Evolutionary conservation across 2,113 vertebrate genomes (phyloP).

Genomic region (Embiotoca jacksoni): DNA sequence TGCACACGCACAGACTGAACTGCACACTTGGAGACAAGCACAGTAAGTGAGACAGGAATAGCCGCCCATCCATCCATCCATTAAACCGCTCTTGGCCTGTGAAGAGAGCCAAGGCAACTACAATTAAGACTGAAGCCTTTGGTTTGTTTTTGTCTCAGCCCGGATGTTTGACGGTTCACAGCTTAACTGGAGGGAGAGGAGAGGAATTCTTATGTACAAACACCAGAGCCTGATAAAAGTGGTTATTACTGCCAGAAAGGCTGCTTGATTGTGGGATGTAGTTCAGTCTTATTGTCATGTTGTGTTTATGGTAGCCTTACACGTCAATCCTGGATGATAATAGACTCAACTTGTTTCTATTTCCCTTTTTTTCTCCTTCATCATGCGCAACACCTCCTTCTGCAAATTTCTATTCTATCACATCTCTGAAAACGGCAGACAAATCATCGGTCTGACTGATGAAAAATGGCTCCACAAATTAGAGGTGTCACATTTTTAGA

Average conservation of each 20-base stretch:
- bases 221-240: slow-evolving; percentile 41
- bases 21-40: slow-evolving; percentile 41
- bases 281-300: slow-evolving; percentile 54
- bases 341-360: slow-evolving; percentile 41
- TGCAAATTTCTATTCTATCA: slow-evolving; percentile 20
- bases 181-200: slow-evolving; percentile 36
- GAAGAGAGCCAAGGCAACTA: slow-evolving; percentile 40
- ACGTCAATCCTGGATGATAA: slow-evolving; percentile 37
- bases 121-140: slow-evolving; percentile 55
- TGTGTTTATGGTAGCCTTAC: slow-evolving; percentile 50
- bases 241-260: slow-evolving; percentile 47
- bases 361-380: slow-evolving; percentile 3
- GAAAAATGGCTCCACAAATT: slow-evolving; percentile 15
- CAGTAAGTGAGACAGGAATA: slow-evolving; percentile 57
- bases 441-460: slow-evolving; percentile 19
- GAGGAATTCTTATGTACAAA: slow-evolving; percentile 36
- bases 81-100: slow-evolving; percentile 58
- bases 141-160: slow-evolving; percentile 56
- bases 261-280: slow-evolving; percentile 58
- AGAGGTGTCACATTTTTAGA: slow-evolving; percentile 38
- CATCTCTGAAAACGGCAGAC: slow-evolving; percentile 5
- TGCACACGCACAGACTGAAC: no score
- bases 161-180: slow-evolving; percentile 61
- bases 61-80: slow-evolving; percentile 51
- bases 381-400: slow-evolving; percentile 10